Percentiles rank a stretch among this genome's conserved stretches.
Conservation (phyloP, 2,888 invertebrate genomes). For the Cephus rjabovi region DNA sequence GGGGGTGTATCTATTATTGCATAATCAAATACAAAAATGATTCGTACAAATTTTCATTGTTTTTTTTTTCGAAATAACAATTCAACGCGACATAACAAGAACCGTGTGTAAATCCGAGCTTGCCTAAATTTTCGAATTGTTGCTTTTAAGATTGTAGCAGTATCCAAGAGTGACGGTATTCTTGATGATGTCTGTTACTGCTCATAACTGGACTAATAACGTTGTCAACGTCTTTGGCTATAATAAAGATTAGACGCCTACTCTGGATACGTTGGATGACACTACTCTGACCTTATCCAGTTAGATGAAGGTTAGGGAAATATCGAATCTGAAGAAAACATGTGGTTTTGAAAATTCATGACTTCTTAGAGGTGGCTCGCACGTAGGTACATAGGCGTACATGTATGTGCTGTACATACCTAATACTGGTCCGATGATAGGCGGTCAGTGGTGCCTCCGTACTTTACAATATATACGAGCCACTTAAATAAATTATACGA, state of each 20-base stretch:
- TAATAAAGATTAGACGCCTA: background rate
- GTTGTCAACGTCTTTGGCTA: too few species aligned
- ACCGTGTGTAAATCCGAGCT: background rate
- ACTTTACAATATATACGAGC: constrained; percentile 14
- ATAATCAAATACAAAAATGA: background rate
- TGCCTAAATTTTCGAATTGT: background rate
- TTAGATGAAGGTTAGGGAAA: background rate
- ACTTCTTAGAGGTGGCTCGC: background rate
- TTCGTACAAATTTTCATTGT: too few species aligned
- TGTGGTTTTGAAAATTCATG: background rate
- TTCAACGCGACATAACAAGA: background rate
- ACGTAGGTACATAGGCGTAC: background rate
- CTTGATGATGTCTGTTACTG: background rate
- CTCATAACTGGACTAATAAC: background rate
- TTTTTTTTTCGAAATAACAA: background rate
- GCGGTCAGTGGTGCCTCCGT: constrained; percentile 2
- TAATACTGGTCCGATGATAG: background rate
- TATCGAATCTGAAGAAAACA: too few species aligned
- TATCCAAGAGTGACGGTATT: background rate
- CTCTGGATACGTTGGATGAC: background rate
- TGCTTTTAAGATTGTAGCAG: background rate
- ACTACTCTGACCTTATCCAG: background rate
- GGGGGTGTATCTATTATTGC: background rate
- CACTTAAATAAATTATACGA: constrained; percentile 51
- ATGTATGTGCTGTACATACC: background rate